Evolutionary conservation across 2,888 invertebrate genomes (phyloP).

Genomic region (Macrosiphum euphorbiae): DNA sequence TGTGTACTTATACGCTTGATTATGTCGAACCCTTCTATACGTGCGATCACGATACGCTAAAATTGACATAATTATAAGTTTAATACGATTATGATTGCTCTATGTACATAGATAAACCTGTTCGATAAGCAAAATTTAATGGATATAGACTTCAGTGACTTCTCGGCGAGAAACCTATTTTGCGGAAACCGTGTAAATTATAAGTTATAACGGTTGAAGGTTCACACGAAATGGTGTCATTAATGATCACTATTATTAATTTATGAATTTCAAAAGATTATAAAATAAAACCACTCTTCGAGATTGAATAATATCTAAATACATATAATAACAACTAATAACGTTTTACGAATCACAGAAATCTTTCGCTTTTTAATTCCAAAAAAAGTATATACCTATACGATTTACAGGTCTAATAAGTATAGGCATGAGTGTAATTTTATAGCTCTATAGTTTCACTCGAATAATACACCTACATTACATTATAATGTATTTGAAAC

Average conservation of each 20-base stretch:
- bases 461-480: neutral
- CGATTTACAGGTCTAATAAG: neutral
- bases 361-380: neutral
- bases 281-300: neutral
- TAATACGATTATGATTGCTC: neutral
- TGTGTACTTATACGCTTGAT: neutral
- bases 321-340: neutral
- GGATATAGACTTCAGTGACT: neutral
- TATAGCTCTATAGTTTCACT: neutral
- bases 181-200: slow-evolving; percentile 15
- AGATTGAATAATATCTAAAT: neutral
- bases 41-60: neutral
- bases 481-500: neutral
- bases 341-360: neutral
- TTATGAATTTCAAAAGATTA: neutral
- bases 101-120: slow-evolving; percentile 1
- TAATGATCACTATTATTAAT: neutral
- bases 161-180: neutral
- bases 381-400: neutral
- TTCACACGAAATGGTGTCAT: neutral
- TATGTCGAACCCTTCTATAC: neutral
- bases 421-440: neutral
- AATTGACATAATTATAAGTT: neutral
- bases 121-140: neutral
- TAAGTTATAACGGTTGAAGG: neutral